These are phyloP conservation scores for Onychomys arenicola DNA, from an alignment of 2,797 vertebrate species.

Conservation along the genomic window DNA sequence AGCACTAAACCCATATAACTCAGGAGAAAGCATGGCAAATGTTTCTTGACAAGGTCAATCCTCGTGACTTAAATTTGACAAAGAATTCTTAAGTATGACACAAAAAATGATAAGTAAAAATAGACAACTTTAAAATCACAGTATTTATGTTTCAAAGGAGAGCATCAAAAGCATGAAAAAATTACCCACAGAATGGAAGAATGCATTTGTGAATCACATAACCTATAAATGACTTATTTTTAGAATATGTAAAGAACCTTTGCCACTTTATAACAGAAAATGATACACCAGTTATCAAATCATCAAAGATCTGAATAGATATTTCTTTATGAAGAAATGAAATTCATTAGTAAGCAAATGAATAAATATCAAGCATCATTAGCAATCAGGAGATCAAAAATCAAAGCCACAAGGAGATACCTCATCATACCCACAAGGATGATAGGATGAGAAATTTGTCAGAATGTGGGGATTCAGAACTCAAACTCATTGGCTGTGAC, in stretches of 20 bases:
- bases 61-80: background rate
- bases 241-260: background rate
- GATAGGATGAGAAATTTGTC: background rate
- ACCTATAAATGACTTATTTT: background rate
- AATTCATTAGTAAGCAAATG: background rate
- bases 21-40: background rate
- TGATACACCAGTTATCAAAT: background rate
- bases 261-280: background rate
- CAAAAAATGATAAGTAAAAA: background rate
- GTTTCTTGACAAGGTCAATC: background rate
- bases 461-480: background rate
- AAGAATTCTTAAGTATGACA: slow-evolving; percentile 13
- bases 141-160: background rate
- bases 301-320: background rate
- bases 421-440: background rate
- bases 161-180: background rate
- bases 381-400: background rate
- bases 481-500: background rate
- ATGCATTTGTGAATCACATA: background rate
- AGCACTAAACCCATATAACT: slow-evolving; percentile 8
- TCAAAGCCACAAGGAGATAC: background rate
- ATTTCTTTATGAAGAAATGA: background rate
- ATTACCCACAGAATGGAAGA: background rate
- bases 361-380: background rate
- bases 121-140: background rate